phyloP scores from a whole-genome alignment of 2,888 invertebrate genomes.

The Crepidodera aurea region DNA sequence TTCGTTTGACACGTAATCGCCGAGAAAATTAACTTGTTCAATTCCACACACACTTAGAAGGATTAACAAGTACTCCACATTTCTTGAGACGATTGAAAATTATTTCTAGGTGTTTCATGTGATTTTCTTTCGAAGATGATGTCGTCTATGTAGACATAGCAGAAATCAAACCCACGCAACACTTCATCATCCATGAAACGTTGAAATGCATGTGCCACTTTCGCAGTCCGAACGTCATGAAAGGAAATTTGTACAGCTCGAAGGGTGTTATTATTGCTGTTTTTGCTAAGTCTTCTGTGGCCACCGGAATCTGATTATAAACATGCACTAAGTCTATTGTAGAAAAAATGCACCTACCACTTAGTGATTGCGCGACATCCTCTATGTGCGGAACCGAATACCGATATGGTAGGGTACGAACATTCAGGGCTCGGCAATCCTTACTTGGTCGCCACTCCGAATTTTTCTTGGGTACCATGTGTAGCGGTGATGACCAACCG shows the following conservation, averaged over 20 bases:
- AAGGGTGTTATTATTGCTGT: slow-evolving; percentile 13
- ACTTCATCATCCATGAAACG: slow-evolving; percentile 55
- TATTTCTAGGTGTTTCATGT: slow-evolving; percentile 44
- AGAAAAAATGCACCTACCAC: slow-evolving; percentile 46
- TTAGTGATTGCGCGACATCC: slow-evolving; percentile 48
- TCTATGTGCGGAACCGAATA: slow-evolving; percentile 51
- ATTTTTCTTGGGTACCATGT: slow-evolving; percentile 6
- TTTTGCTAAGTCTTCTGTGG: slow-evolving; percentile 10
- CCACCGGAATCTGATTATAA: slow-evolving; percentile 17
- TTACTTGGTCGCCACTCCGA: slow-evolving; percentile 40
- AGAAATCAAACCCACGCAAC: slow-evolving; percentile 49
- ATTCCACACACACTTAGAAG: slow-evolving; percentile 48
- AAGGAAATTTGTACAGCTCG: slow-evolving; percentile 45
- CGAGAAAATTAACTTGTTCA: slow-evolving; percentile 45
- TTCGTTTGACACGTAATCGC: slow-evolving; percentile 38
- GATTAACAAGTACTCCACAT: slow-evolving; percentile 50
- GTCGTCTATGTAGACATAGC: slow-evolving; percentile 53
- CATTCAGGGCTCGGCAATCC: slow-evolving; percentile 51
- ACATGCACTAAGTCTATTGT: slow-evolving; percentile 43
- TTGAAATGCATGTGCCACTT: slow-evolving; percentile 59
- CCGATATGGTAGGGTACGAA: slow-evolving; percentile 46
- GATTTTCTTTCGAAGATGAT: slow-evolving; percentile 40
- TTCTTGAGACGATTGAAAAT: slow-evolving; percentile 44
- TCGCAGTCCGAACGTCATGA: slow-evolving; percentile 54
- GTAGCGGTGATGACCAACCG: slow-evolving; percentile 3